These are phyloP conservation scores for Drosophila mercatorum DNA, from an alignment of 2,888 invertebrate genomes.

Conservation along the genomic window DNA sequence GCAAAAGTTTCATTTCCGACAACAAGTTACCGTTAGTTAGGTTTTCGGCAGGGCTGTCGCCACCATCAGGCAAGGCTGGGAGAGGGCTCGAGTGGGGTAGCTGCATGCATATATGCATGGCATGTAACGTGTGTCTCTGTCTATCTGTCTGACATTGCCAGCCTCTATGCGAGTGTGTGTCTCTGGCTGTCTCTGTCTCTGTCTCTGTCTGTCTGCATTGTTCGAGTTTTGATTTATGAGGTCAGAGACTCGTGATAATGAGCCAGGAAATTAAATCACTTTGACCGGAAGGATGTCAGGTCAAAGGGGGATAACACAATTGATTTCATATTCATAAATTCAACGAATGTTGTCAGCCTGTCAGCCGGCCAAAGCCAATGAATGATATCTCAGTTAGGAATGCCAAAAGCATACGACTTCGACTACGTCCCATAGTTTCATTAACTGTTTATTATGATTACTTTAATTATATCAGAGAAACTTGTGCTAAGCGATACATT, in stretches of 20 bases:
- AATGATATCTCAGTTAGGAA: slow-evolving; percentile 46
- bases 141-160: slow-evolving; percentile 16
- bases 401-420: neutral
- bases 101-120: slow-evolving; percentile 57
- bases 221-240: slow-evolving; percentile 78
- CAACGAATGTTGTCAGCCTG: slow-evolving; percentile 72
- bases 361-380: slow-evolving; percentile 38
- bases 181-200: slow-evolving; percentile 17
- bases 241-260: slow-evolving; percentile 82
- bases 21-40: slow-evolving; percentile 80
- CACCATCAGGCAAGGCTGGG: slow-evolving; percentile 30
- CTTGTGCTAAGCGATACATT: no score
- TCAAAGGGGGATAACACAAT: slow-evolving; percentile 80
- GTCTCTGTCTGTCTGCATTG: slow-evolving; percentile 55
- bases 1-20: slow-evolving; percentile 81
- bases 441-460: neutral
- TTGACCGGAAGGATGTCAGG: slow-evolving; percentile 82
- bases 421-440: neutral
- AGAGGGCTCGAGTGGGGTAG: slow-evolving; percentile 8
- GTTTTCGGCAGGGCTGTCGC: slow-evolving; percentile 73
- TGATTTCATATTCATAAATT: slow-evolving; percentile 80
- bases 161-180: slow-evolving; percentile 7
- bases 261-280: slow-evolving; percentile 82
- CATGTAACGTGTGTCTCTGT: slow-evolving; percentile 68
- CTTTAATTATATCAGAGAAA: neutral